phyloP scores from a whole-genome alignment of 2,888 invertebrate genomes.

The Achlya flavicornis region DNA sequence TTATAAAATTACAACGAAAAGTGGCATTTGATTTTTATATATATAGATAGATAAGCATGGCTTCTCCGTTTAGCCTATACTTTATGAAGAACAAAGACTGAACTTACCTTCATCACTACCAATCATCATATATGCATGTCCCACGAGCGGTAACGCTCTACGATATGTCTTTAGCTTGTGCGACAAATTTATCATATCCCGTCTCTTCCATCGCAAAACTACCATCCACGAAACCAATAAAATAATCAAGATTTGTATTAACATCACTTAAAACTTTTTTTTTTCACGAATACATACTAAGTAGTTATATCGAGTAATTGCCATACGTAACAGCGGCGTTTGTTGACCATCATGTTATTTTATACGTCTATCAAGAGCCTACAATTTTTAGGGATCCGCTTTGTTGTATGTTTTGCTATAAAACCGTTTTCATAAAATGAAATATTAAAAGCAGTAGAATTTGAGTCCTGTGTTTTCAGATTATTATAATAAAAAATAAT shows the following conservation, averaged over 20 bases:
- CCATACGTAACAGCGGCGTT: background rate
- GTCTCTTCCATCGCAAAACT: slow-evolving; percentile 27
- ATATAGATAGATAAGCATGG: too few species aligned
- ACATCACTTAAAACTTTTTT: background rate
- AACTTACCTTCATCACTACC: slow-evolving; percentile 39
- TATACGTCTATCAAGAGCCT: background rate
- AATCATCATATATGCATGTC: slow-evolving; percentile 36
- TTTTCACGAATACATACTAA: background rate
- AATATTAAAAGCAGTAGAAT: too few species aligned
- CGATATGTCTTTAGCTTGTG: slow-evolving; percentile 35
- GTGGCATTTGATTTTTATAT: too few species aligned
- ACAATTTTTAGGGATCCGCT: background rate
- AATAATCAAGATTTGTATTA: slow-evolving; percentile 11
- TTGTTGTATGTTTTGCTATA: background rate
- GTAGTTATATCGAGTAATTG: background rate
- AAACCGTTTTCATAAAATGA: too few species aligned
- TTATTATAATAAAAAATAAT: too few species aligned
- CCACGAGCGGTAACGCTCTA: slow-evolving; percentile 37
- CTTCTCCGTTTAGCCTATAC: too few species aligned
- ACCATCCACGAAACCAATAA: slow-evolving; percentile 24
- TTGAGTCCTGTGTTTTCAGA: too few species aligned
- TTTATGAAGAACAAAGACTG: background rate
- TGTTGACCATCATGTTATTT: background rate
- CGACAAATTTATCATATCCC: slow-evolving; percentile 27
- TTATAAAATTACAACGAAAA: too few species aligned